phyloP scores from a whole-genome alignment of 2,888 invertebrate species.

The Drosophila nigritarsus region DNA sequence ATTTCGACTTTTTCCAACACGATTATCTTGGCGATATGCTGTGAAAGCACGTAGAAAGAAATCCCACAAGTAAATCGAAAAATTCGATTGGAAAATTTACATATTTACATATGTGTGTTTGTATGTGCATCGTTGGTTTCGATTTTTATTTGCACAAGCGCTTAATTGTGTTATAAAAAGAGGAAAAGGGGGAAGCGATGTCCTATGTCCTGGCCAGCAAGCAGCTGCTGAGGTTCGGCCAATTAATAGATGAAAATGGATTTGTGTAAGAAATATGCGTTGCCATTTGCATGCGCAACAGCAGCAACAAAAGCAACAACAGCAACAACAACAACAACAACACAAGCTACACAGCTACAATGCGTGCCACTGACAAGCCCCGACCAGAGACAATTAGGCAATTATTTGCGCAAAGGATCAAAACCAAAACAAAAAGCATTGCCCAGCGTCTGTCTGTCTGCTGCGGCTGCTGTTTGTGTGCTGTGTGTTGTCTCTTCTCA shows the following conservation, averaged over 20 bases:
- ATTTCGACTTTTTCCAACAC: not conserved
- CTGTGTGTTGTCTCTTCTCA: constrained; percentile 10
- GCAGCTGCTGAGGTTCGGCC: constrained; percentile 66
- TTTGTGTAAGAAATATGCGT: constrained; percentile 77
- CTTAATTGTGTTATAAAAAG: constrained; percentile 68
- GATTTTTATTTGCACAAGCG: constrained; percentile 75
- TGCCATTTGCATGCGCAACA: constrained; percentile 70
- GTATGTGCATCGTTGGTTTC: constrained; percentile 35
- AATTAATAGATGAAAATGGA: constrained; percentile 79
- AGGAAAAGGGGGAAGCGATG: constrained; percentile 32
- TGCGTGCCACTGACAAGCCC: constrained; percentile 62
- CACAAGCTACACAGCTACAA: constrained; percentile 35
- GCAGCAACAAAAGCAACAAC: not conserved
- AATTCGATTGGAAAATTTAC: constrained; percentile 29
- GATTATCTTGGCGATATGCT: constrained; percentile 2
- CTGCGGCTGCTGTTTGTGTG: constrained; percentile 7
- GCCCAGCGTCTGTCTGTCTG: constrained; percentile 39
- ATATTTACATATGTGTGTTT: constrained; percentile 11
- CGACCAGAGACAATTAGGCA: constrained; percentile 80
- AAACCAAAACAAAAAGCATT: constrained; percentile 77
- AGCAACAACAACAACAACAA: constrained; percentile 14
- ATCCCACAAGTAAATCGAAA: constrained; percentile 14
- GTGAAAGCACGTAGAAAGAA: not conserved
- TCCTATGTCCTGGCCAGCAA: constrained; percentile 48
- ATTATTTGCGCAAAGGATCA: constrained; percentile 82